phyloP scores from a whole-genome alignment of 2,797 vertebrate species.

The Sebastes diploproa region DNA sequence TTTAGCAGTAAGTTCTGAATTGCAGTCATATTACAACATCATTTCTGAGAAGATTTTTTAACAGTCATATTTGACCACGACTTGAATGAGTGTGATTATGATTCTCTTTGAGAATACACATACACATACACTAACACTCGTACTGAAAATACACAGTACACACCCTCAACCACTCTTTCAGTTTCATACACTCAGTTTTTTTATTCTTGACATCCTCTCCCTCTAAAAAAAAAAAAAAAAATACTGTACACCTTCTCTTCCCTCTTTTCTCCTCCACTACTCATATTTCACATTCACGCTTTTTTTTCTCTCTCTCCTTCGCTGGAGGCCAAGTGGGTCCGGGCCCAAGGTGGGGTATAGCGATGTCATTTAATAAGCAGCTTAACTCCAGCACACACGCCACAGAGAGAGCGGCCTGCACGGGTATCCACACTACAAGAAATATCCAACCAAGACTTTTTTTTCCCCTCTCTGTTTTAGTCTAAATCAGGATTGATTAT shows the following conservation, averaged over 20 bases:
- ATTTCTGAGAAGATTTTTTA: neutral
- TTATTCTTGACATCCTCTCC: slow-evolving; percentile 7
- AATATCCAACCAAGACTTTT: neutral
- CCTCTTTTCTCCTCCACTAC: slow-evolving; percentile 18
- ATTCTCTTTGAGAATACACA: neutral
- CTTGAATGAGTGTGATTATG: neutral
- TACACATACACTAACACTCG: neutral
- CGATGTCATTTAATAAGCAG: slow-evolving; percentile 73
- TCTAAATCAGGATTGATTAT: neutral
- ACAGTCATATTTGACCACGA: neutral
- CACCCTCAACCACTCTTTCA: slow-evolving; percentile 8
- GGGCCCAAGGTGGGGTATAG: slow-evolving; percentile 56
- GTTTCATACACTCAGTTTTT: slow-evolving; percentile 15
- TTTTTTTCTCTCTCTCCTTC: slow-evolving; percentile 9
- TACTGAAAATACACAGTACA: slow-evolving; percentile 13
- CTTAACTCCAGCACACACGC: slow-evolving; percentile 64
- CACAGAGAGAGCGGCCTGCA: slow-evolving; percentile 34
- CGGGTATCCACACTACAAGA: slow-evolving; percentile 37
- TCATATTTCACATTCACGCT: slow-evolving; percentile 55
- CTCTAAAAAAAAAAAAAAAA: neutral
- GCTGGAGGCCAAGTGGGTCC: slow-evolving; percentile 61
- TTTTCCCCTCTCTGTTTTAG: neutral
- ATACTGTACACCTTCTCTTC: slow-evolving; percentile 16
- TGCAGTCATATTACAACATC: neutral
- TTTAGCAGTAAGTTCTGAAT: neutral